Percentiles rank a stretch among this genome's conserved stretches.
phyloP scores from a whole-genome alignment of 1,140 invertebrate species.

The Luehdorfia chinensis region DNA sequence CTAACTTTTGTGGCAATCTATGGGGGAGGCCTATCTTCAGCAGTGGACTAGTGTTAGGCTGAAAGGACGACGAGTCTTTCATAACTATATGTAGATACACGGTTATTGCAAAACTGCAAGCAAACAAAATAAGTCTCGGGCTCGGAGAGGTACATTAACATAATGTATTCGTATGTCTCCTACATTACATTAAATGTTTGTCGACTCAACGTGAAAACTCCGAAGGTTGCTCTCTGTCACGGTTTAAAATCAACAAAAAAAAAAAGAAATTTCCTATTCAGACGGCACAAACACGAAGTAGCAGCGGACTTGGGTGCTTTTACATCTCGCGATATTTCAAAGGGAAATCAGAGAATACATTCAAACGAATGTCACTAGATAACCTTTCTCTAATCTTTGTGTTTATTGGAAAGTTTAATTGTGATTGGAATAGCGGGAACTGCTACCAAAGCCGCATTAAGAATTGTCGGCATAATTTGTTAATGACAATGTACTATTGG shows the following conservation, averaged over 20 bases:
- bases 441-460: no score
- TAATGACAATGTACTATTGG: no score
- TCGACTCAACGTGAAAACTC: constrained; percentile 31
- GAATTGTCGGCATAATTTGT: no score
- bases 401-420: no score
- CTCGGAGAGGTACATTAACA: constrained; percentile 30
- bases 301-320: constrained; percentile 9
- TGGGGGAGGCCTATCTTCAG: no score
- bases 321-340: constrained; percentile 1
- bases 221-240: constrained; percentile 33
- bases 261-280: constrained; percentile 37
- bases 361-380: no score
- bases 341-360: no score
- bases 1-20: no score
- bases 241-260: constrained; percentile 23
- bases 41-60: no score
- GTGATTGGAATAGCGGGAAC: no score
- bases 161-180: constrained; percentile 37
- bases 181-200: constrained; percentile 37
- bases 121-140: constrained; percentile 5
- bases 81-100: background rate
- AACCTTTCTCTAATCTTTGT: no score
- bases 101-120: background rate
- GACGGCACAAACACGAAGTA: constrained; percentile 23
- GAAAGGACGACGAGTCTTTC: background rate